A percentile compares a stretch with the other conserved stretches of the same genome.
Evolutionary conservation across 2,888 invertebrate genomes (phyloP).

Genomic region (Synanthedon vespiformis): DNA sequence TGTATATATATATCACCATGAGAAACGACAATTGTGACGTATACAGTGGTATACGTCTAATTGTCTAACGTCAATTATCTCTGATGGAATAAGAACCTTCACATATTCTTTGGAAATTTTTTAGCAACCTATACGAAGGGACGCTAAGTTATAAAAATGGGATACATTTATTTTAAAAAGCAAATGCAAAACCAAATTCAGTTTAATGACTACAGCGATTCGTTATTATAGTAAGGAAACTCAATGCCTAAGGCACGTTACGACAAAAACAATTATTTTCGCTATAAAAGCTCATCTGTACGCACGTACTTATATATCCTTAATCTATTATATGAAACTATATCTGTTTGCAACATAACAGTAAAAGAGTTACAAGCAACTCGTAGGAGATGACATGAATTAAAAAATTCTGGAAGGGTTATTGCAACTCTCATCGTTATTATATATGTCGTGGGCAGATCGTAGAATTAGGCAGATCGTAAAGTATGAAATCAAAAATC

Average conservation of each 20-base stretch:
- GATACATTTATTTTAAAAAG: no score
- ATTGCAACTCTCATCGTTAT: not conserved
- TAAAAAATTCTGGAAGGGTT: constrained; percentile 13
- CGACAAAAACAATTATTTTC: not conserved
- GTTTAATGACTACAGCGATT: not conserved
- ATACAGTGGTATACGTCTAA: no score
- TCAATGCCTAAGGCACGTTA: not conserved
- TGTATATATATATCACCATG: no score
- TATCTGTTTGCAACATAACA: constrained; percentile 34
- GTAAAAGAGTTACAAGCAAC: constrained; percentile 25
- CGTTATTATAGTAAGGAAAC: not conserved
- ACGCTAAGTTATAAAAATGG: no score
- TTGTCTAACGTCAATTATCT: no score
- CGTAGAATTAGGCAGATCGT: no score
- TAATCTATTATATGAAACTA: constrained; percentile 16
- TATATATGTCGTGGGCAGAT: no score
- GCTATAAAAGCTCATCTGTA: not conserved
- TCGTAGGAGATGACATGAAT: constrained; percentile 10
- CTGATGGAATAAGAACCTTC: no score
- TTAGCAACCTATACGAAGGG: no score
- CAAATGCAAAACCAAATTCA: not conserved
- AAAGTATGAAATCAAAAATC: no score
- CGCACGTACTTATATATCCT: constrained; percentile 13
- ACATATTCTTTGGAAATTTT: no score
- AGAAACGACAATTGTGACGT: no score